phyloP scores from a whole-genome alignment of 2,797 vertebrate species.

The Rachycentron canadum region DNA sequence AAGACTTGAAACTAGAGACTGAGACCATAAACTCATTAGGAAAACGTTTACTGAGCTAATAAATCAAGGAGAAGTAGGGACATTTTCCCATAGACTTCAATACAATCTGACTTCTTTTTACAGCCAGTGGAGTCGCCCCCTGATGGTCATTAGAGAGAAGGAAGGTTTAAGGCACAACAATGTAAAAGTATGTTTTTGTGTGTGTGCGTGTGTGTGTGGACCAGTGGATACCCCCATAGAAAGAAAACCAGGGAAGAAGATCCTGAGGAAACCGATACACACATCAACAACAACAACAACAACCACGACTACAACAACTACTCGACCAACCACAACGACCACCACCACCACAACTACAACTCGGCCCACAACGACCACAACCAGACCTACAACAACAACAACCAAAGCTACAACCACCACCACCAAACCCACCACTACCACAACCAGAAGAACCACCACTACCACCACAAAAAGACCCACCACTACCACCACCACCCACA shows the following conservation, averaged over 20 bases:
- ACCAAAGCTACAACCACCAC: conserved; percentile 80
- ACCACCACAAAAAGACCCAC: conserved; percentile 75
- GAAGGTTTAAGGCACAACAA: too few species aligned
- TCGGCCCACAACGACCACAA: conserved; percentile 64
- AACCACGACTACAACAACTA: conserved; percentile 28
- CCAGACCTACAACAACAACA: conserved; percentile 46
- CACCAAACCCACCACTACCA: conserved; percentile 70
- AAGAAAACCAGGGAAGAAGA: conserved; percentile 77
- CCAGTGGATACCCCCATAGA: conserved; percentile 67
- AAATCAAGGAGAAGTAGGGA: too few species aligned
- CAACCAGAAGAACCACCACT: conserved; percentile 74
- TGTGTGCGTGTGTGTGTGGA: conserved; percentile 6
- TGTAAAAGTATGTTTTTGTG: neutral
- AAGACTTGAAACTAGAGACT: too few species aligned
- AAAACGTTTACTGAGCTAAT: too few species aligned
- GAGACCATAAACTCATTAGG: too few species aligned
- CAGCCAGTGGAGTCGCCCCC: too few species aligned
- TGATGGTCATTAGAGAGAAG: too few species aligned
- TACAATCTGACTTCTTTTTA: too few species aligned
- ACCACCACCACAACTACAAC: conserved; percentile 65
- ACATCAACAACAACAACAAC: conserved; percentile 55
- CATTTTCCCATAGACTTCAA: too few species aligned
- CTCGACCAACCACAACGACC: conserved; percentile 69
- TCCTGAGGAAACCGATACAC: conserved; percentile 69
- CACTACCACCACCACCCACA: conserved; percentile 84